These are phyloP conservation scores for Antigone vipio DNA, from an alignment of 2,113 vertebrate genomes.

Conservation along the genomic window DNA sequence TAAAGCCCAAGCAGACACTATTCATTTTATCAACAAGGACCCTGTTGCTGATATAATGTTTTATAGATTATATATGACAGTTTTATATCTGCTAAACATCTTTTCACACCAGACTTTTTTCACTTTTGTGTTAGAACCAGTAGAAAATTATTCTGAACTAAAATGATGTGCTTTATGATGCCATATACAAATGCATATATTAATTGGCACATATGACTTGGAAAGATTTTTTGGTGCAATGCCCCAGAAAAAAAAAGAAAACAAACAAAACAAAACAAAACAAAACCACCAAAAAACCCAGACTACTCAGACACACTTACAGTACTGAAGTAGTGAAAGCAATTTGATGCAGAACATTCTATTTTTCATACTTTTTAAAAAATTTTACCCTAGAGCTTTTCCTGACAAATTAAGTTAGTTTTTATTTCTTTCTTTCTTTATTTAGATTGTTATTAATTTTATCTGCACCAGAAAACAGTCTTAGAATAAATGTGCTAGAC, in stretches of 20 bases:
- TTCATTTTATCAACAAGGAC: constrained; percentile 28
- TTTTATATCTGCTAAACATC: constrained; percentile 24
- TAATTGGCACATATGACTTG: neutral
- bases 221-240: neutral
- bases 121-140: neutral
- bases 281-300: neutral
- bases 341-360: neutral
- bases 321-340: neutral
- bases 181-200: neutral
- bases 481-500: neutral
- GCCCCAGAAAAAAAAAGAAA: neutral
- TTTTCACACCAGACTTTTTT: neutral
- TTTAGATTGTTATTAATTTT: neutral
- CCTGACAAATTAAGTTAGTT: neutral
- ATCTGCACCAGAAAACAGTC: neutral
- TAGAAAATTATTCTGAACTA: neutral
- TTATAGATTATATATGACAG: neutral
- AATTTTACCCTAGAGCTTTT: neutral
- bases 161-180: neutral
- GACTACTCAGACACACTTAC: neutral
- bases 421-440: neutral
- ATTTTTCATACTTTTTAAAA: neutral
- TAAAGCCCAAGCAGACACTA: neutral
- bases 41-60: neutral
- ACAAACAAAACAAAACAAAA: neutral